Conservation (phyloP, 2,888 invertebrate genomes). For the Temnothorax unifasciatus region DNA sequence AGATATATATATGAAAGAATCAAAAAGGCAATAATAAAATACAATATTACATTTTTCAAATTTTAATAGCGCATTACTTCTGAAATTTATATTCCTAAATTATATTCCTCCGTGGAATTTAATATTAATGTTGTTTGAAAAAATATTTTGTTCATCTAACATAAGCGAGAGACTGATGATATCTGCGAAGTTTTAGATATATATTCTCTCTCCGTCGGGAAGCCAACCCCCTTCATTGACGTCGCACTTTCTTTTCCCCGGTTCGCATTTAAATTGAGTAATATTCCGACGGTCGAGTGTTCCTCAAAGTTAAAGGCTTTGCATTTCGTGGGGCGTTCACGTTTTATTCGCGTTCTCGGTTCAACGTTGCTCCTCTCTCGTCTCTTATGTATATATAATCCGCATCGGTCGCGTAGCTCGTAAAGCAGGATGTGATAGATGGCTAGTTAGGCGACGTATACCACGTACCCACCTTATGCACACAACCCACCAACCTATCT, state of each 20-base stretch:
- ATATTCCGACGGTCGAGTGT: conserved; percentile 64
- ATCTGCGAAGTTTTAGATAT: conserved; percentile 67
- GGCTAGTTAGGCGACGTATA: conserved; percentile 69
- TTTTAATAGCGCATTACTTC: neutral
- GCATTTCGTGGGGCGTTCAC: conserved; percentile 69
- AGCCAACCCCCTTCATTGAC: conserved; percentile 30
- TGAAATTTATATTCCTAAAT: neutral
- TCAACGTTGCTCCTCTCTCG: conserved; percentile 1
- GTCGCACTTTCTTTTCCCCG: conserved; percentile 63
- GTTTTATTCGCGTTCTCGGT: conserved; percentile 69
- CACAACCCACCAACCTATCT: conserved; percentile 61
- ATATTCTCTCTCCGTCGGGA: conserved; percentile 58
- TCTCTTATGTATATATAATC: conserved; percentile 63
- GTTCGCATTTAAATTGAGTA: conserved; percentile 75
- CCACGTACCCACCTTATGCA: conserved; percentile 59
- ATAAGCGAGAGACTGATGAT: conserved; percentile 66
- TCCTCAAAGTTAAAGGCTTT: conserved; percentile 74
- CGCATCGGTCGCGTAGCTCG: conserved; percentile 62
- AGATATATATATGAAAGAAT: neutral
- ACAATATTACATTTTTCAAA: neutral
- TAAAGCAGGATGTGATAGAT: conserved; percentile 72
- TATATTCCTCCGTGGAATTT: neutral
- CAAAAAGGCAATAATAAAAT: neutral
- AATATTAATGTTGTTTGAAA: neutral
- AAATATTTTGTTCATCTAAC: conserved; percentile 5